phyloP scores from a whole-genome alignment of 2,113 vertebrate species.

The Brienomyrus longianalis region DNA sequence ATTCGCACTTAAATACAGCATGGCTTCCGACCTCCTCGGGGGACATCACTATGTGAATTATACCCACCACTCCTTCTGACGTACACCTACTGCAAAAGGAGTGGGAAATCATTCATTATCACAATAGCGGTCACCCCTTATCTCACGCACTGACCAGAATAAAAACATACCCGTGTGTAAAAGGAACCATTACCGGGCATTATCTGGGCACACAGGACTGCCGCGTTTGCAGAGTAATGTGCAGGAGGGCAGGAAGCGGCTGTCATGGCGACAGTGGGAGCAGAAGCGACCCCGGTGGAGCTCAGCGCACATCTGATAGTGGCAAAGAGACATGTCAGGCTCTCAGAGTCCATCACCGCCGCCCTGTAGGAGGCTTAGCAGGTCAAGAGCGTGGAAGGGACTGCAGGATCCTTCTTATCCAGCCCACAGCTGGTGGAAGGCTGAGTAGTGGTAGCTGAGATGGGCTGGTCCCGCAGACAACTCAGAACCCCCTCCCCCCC shows the following conservation, averaged over 20 bases:
- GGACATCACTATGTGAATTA: background rate
- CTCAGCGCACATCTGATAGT: background rate
- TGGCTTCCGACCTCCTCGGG: background rate
- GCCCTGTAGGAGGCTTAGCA: background rate
- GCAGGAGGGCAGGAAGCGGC: background rate
- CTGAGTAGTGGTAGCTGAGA: background rate
- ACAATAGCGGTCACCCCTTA: background rate
- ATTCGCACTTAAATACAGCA: background rate
- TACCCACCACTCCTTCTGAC: background rate
- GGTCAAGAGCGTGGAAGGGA: background rate
- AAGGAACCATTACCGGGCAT: background rate
- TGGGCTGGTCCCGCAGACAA: background rate
- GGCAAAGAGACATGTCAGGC: background rate
- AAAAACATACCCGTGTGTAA: background rate
- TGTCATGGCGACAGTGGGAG: background rate
- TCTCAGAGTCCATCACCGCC: background rate
- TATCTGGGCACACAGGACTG: background rate
- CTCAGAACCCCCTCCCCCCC: background rate
- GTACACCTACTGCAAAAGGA: background rate
- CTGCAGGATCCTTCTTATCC: background rate
- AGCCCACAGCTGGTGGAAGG: background rate
- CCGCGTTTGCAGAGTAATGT: background rate
- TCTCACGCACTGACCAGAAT: background rate
- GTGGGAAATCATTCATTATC: background rate
- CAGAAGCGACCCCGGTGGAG: background rate